Percentiles rank a stretch among this genome's conserved stretches.
Evolutionary conservation across 2,113 vertebrate species (phyloP).

Genomic region (Raja brachyura): DNA sequence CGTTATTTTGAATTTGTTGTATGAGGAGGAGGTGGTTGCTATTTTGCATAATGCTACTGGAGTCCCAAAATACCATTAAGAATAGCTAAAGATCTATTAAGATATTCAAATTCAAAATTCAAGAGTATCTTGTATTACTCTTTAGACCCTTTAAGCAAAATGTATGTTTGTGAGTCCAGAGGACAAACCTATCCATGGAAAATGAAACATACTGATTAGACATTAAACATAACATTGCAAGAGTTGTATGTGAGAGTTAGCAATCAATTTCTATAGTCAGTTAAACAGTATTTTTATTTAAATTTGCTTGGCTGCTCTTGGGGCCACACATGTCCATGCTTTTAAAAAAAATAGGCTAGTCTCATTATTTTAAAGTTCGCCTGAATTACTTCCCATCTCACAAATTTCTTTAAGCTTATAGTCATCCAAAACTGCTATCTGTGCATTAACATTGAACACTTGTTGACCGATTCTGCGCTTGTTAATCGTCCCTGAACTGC

Average conservation of each 20-base stretch:
- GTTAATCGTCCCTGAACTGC: too few species aligned
- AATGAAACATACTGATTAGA: background rate
- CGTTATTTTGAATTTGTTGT: background rate
- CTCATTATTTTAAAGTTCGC: too few species aligned
- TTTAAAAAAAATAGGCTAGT: background rate
- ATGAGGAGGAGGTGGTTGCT: too few species aligned
- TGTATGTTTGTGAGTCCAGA: background rate
- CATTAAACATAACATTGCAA: background rate
- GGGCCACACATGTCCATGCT: background rate
- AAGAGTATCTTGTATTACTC: background rate
- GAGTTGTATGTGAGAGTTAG: background rate
- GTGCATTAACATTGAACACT: too few species aligned
- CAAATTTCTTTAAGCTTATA: too few species aligned
- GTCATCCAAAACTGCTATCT: too few species aligned
- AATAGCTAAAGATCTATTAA: background rate
- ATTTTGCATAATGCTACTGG: background rate
- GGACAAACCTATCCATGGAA: background rate
- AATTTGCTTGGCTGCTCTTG: background rate
- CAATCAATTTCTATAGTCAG: background rate
- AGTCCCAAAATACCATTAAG: background rate
- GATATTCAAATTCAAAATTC: background rate
- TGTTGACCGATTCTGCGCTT: too few species aligned
- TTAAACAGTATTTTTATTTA: background rate
- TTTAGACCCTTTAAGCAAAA: background rate
- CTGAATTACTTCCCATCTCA: too few species aligned